Conservation (phyloP, 2,888 invertebrate genomes). For the Phorcus lineatus region DNA sequence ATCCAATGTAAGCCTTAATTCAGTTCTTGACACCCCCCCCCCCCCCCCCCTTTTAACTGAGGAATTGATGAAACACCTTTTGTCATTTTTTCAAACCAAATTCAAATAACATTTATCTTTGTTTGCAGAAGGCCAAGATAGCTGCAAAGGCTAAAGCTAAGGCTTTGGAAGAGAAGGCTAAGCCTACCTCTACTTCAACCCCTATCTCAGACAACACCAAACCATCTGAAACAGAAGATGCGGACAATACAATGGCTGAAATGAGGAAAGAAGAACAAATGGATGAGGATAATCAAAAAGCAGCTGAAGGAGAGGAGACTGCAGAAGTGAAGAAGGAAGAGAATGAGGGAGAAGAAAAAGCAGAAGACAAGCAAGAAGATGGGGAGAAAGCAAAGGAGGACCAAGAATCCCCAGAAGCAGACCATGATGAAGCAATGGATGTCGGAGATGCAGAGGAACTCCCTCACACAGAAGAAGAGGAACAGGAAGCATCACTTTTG, state of each 20-base stretch:
- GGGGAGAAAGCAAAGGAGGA: not conserved
- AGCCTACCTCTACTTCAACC: not conserved
- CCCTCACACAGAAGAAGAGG: not conserved
- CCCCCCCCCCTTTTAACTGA: no score
- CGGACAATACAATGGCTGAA: not conserved
- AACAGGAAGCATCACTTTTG: not conserved
- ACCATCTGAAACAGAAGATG: not conserved
- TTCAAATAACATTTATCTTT: not conserved
- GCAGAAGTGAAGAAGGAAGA: not conserved
- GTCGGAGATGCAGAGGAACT: conserved; percentile 7
- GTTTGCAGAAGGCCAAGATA: not conserved
- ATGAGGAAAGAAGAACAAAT: not conserved
- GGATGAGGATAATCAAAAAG: not conserved
- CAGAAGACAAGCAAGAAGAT: conserved; percentile 25
- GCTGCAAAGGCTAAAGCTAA: not conserved
- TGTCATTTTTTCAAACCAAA: not conserved
- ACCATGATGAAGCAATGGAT: not conserved
- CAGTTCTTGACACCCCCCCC: no score
- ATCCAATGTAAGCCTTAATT: no score
- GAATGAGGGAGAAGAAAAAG: not conserved
- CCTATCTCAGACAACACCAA: not conserved
- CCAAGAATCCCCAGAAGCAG: not conserved
- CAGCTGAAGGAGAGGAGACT: not conserved
- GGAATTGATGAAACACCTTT: no score
- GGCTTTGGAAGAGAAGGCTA: not conserved